These are phyloP conservation scores for Leucosticte australis DNA, from an alignment of 2,113 vertebrate species.

Conservation along the genomic window DNA sequence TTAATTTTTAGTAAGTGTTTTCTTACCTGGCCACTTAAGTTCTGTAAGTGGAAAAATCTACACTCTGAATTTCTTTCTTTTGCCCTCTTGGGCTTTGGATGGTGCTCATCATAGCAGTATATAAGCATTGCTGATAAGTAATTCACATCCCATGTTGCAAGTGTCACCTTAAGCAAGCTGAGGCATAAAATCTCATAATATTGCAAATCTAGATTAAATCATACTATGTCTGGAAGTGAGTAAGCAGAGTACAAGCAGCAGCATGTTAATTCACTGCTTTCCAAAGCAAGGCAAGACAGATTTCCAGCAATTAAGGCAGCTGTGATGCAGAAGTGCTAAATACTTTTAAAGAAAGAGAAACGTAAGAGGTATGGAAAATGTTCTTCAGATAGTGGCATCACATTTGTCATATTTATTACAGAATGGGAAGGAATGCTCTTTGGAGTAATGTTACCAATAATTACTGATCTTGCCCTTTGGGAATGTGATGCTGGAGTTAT, in stretches of 20 bases:
- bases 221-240: background rate
- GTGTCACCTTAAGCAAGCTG: background rate
- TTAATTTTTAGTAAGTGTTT: background rate
- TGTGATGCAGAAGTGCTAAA: background rate
- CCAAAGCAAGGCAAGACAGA: background rate
- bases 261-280: background rate
- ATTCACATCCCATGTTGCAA: background rate
- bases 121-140: background rate
- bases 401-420: background rate
- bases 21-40: background rate
- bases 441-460: background rate
- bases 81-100: background rate
- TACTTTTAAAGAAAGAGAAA: background rate
- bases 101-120: background rate
- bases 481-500: background rate
- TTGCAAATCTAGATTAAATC: slow-evolving; percentile 8
- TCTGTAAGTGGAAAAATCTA: background rate
- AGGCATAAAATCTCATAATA: slow-evolving; percentile 1
- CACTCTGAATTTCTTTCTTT: background rate
- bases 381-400: background rate
- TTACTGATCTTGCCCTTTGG: background rate
- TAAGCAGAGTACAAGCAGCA: background rate
- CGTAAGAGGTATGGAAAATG: background rate
- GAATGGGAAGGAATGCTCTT: background rate
- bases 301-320: background rate